A percentile compares a stretch with the other conserved stretches of the same genome.
Conservation (phyloP, 2,113 vertebrate species). For the Saguinus imperator region DNA sequence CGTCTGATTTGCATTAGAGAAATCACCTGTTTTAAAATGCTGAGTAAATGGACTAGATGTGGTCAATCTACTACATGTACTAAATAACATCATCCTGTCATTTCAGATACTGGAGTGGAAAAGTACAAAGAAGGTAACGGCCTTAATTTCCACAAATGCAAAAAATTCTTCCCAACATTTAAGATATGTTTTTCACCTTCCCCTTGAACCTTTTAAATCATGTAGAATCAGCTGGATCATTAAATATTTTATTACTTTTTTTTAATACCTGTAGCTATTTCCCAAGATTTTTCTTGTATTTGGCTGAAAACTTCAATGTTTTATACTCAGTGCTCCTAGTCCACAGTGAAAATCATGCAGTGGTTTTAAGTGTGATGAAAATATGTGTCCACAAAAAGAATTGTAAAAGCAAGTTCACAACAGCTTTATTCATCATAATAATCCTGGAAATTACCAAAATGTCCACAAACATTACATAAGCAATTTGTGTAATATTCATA, state of each 20-base stretch:
- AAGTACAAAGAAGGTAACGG: neutral
- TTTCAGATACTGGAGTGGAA: neutral
- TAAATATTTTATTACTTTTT: no score
- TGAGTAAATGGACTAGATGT: neutral
- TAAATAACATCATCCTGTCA: neutral
- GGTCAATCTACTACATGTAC: neutral
- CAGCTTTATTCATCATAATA: neutral
- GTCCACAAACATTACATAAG: neutral
- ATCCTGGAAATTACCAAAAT: neutral
- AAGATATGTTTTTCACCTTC: neutral
- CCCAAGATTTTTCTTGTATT: no score
- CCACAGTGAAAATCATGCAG: neutral
- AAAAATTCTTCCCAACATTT: neutral
- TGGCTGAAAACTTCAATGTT: neutral
- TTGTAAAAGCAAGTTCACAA: neutral
- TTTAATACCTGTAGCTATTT: no score
- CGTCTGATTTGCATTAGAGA: conserved; percentile 28
- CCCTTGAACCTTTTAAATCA: no score
- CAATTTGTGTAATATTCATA: neutral
- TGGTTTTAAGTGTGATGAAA: neutral
- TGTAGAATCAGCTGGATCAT: no score
- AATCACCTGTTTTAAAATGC: neutral
- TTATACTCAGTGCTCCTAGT: neutral
- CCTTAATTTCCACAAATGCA: neutral
- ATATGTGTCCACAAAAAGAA: neutral